Percentiles rank a stretch among this genome's conserved stretches.
phyloP scores from a whole-genome alignment of 1,140 invertebrate genomes.

The Zaprionus capensis region DNA sequence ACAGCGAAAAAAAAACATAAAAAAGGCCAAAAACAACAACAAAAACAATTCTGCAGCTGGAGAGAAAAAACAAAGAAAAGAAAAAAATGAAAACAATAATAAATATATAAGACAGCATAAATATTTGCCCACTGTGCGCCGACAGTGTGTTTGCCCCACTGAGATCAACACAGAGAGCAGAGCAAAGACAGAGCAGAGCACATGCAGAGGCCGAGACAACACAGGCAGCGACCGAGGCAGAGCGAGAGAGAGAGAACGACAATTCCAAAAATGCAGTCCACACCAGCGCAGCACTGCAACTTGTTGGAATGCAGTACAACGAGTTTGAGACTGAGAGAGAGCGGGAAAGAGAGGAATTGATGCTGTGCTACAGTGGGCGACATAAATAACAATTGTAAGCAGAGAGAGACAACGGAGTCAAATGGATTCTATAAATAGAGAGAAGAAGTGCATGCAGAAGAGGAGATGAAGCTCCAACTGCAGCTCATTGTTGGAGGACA shows the following conservation, averaged over 20 bases:
- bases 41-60: slow-evolving; percentile 55
- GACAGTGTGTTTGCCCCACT: slow-evolving; percentile 46
- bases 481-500: slow-evolving; percentile 53
- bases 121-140: slow-evolving; percentile 49
- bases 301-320: slow-evolving; percentile 76
- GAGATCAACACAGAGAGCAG: slow-evolving; percentile 27
- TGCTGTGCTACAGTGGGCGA: slow-evolving; percentile 35
- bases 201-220: not conserved
- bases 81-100: slow-evolving; percentile 34
- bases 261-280: slow-evolving; percentile 43
- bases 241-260: slow-evolving; percentile 1
- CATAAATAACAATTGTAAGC: slow-evolving; percentile 52
- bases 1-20: slow-evolving; percentile 17
- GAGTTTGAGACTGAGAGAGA: slow-evolving; percentile 53
- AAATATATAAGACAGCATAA: slow-evolving; percentile 33
- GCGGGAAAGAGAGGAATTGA: slow-evolving; percentile 25
- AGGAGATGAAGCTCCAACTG: slow-evolving; percentile 21
- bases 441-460: slow-evolving; percentile 18
- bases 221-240: not conserved
- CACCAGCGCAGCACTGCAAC: slow-evolving; percentile 50
- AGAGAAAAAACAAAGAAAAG: slow-evolving; percentile 22
- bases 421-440: slow-evolving; percentile 62
- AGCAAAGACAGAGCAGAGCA: not conserved
- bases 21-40: slow-evolving; percentile 55
- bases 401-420: slow-evolving; percentile 31